A percentile compares a stretch with the other conserved stretches of the same genome.
Conservation (phyloP, 1,140 invertebrate species). For the Scaptodrosophila lebanonensis region DNA sequence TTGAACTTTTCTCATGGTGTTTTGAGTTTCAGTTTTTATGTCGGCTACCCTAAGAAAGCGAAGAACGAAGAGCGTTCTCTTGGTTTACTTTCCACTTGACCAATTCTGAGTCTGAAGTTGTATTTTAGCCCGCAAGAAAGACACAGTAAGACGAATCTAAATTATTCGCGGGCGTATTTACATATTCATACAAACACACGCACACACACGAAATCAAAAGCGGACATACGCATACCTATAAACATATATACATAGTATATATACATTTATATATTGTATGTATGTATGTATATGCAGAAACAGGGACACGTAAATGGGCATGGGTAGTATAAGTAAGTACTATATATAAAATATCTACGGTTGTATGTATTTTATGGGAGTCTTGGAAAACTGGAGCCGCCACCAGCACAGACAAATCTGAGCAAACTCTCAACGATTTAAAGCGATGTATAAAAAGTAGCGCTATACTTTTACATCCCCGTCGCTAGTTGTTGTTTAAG, state of each 20-base stretch:
- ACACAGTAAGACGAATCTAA: constrained; percentile 41
- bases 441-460: too few species aligned
- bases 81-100: constrained; percentile 74
- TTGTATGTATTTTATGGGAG: constrained; percentile 8
- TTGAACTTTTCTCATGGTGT: constrained; percentile 36
- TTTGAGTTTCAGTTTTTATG: constrained; percentile 3
- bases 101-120: constrained; percentile 52
- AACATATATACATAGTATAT: too few species aligned
- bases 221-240: constrained; percentile 60
- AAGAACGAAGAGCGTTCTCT: too few species aligned
- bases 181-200: constrained; percentile 41
- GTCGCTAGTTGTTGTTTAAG: too few species aligned
- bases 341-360: constrained; percentile 14
- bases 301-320: too few species aligned
- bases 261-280: too few species aligned
- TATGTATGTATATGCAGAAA: too few species aligned
- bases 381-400: too few species aligned
- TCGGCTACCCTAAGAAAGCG: too few species aligned
- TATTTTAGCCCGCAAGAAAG: constrained; percentile 6
- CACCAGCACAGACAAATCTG: too few species aligned
- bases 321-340: too few species aligned
- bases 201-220: constrained; percentile 61
- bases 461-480: constrained; percentile 35
- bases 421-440: too few species aligned
- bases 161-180: constrained; percentile 37